These are phyloP conservation scores for Pinctada fucata DNA, from an alignment of 2,888 invertebrate species.

Conservation along the genomic window DNA sequence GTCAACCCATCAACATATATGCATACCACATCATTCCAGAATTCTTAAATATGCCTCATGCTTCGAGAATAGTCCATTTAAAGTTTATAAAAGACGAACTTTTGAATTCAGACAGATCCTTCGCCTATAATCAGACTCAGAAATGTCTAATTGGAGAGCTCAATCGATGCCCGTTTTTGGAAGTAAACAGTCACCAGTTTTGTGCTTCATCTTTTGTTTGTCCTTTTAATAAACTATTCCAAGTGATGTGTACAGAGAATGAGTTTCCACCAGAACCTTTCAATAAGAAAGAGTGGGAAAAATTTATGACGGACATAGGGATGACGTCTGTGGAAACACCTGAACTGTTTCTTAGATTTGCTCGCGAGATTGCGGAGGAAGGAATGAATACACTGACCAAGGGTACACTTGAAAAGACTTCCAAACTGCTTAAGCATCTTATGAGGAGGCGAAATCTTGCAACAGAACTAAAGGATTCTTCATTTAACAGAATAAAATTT, in stretches of 20 bases:
- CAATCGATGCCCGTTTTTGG: constrained; percentile 6
- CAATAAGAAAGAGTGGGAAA: background rate
- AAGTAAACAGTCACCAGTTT: background rate
- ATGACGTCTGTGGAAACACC: background rate
- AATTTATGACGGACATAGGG: background rate
- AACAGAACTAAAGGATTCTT: background rate
- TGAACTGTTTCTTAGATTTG: background rate
- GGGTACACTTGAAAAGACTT: background rate
- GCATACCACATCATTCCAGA: background rate
- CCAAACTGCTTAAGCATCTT: background rate
- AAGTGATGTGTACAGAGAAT: background rate
- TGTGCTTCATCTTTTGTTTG: constrained; percentile 12
- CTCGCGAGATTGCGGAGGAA: background rate
- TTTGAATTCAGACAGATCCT: background rate
- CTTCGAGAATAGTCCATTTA: background rate
- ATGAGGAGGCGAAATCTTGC: background rate
- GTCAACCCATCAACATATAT: background rate
- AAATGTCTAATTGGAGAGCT: constrained; percentile 11
- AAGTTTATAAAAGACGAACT: background rate
- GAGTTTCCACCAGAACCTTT: background rate
- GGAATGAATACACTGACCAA: background rate
- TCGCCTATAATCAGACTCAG: background rate
- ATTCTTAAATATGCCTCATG: background rate
- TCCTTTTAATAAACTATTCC: constrained; percentile 9
- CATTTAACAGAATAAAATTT: no score